Percentiles rank a stretch among this genome's conserved stretches.
These are phyloP conservation scores for Melangyna quadrimaculata DNA, from an alignment of 2,888 invertebrate genomes.

Conservation along the genomic window DNA sequence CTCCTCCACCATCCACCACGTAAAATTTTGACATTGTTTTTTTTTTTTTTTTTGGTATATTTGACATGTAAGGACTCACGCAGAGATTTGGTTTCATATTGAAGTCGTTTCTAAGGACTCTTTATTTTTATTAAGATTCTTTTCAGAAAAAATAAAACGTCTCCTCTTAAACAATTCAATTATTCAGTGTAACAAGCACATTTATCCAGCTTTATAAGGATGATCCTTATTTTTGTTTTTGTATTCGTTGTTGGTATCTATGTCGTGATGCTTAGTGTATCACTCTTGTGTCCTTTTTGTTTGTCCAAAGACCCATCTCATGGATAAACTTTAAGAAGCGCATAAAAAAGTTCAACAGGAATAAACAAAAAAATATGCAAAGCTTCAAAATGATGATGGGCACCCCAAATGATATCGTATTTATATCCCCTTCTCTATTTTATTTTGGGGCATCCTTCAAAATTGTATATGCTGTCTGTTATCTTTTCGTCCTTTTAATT, in stretches of 20 bases:
- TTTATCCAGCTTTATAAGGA: conserved; percentile 45
- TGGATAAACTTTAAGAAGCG: conserved; percentile 21
- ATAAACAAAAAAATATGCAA: conserved; percentile 10
- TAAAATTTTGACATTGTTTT: conserved; percentile 31
- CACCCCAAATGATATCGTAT: conserved; percentile 61
- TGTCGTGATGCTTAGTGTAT: not conserved
- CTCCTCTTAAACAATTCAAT: conserved; percentile 40
- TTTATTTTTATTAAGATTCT: conserved; percentile 27
- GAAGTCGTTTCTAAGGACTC: conserved; percentile 20
- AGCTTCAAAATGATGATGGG: conserved; percentile 23
- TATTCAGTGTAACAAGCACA: conserved; percentile 50
- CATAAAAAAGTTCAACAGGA: conserved; percentile 6
- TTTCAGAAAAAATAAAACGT: conserved; percentile 24
- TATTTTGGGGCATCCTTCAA: conserved; percentile 35
- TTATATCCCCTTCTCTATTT: too few species aligned
- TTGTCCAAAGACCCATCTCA: conserved; percentile 1
- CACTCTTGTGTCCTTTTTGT: conserved; percentile 16
- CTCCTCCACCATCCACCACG: not conserved
- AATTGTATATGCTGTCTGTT: not conserved
- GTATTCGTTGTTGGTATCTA: not conserved
- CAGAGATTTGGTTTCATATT: conserved; percentile 35
- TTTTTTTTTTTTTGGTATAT: not conserved
- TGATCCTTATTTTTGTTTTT: conserved; percentile 36
- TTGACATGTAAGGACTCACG: conserved; percentile 27
- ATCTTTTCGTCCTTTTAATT: conserved; percentile 6